Base-by-base conservation (phyloP, 2,888 invertebrate species). In the Ophraella communa region DNA sequence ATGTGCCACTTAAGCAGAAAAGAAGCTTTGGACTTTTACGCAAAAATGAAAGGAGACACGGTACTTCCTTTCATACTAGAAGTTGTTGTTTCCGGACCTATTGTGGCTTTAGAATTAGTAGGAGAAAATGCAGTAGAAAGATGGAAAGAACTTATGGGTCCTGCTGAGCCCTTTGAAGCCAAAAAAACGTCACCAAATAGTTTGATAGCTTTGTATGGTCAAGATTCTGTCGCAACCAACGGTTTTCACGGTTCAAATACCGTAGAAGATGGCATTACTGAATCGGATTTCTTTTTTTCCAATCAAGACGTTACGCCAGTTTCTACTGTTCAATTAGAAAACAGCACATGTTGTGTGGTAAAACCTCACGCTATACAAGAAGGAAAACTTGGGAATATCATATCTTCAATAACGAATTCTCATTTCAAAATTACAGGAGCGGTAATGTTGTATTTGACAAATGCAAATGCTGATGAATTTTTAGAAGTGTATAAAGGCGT, bases 401-500 rank as follows among this genome's bases (percentile, higher is more conserved):
- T 96, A 18, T 85, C 86, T 58, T 87, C 87, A 27, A 94, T 96
- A 52, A 86, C 87, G 64, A 88, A 90, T 14, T 73, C 74, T n/a
- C 88, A 88, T 60, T 96, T 92, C 76, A 85, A 87, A 49, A 87
- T 97, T 45, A 89, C 91, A 0, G 94, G 93, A 0, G 83, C 96
- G 66, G 90, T 92, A 80, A 90, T 93, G 87, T 88, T 91, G 72
- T 85, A 89, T 65, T 84, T 97, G 73, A 93, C 92, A 73, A 89
- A 89, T 67, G 87, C 90, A 0, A 93, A 95, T 80, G 94, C 94
- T 4, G 93, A 94, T 74, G 95, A 96, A 80, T 96, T 96, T 83
- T 89, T 92, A 77, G 96, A 96, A 83, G 91, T 96, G 3, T 97
- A 97, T 81, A 94, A 94, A 79, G 95, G 95, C 1, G 92, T 95